Base-by-base conservation (phyloP, 1,140 invertebrate species). In the Pogonus chalceus region DNA sequence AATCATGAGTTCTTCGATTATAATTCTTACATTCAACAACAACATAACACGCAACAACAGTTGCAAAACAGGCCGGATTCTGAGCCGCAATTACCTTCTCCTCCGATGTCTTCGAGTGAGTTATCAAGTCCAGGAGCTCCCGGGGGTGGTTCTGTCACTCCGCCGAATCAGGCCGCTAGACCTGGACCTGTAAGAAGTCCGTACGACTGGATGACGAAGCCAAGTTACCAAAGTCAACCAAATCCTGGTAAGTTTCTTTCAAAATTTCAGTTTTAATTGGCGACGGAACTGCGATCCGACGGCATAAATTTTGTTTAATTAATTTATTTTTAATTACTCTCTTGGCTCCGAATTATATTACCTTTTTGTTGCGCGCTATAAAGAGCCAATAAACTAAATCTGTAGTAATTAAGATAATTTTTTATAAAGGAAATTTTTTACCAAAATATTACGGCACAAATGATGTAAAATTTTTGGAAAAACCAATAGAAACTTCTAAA, bases 141-240 rank as follows among this genome's bases (percentile, higher is more conserved):
- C 2, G 72, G 72, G 20, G 70, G 66, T 1, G 72, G 70, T 2
- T 71, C 74, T 48, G 70, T 72, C 0, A 71, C 74, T 20, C 74
- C 77, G 20, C 64, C 63, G 56, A 65, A 69, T 58, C 66, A 68
- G 55, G 56, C 63, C 52, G 66, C 66, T 31, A 70, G 78, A 63
- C 85, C 87, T 14, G 74, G 80, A 4, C 80, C 82, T 1, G 79
- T 80, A 14, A 74, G 85, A 14, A 87, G 84, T 50, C 89, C 88
- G 0, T 92, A 82, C 65, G 88, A 90, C 58, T 93, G 89, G 89
- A 92, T 93, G 81, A 91, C 87, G 66, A 90, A 88, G 67, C 82
- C 85, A 0, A 83, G 84, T 9, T 91, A 91, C 67, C 86, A 89
- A 65, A 82, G 72, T 46, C 85, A 88, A 63, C 84, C 85, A 0